Evolutionary conservation across 2,797 vertebrate genomes (phyloP), one percentile per base, ranked within the genome.

Genomic region (Sorex maritimensis): DNA sequence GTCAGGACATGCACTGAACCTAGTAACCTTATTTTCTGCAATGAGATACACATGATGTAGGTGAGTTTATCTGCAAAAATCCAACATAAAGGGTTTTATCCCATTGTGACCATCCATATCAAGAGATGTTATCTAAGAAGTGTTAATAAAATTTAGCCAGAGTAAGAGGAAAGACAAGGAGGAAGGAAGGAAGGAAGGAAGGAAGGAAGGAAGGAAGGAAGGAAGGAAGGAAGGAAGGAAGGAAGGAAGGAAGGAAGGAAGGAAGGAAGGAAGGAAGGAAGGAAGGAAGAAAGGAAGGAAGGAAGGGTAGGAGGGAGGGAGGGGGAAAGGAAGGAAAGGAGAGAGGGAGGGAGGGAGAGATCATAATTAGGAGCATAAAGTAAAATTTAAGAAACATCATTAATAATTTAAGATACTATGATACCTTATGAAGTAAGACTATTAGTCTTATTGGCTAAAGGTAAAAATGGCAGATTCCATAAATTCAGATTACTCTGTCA

Each of bases 381-480:
- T 77, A 93, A 41, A 95, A 81, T 46, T 14, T 88, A 67, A 55
- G 63, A 71, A 63, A 89, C 1, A 73, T 74, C 58, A 73, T 94
- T 38, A 91, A n/a, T 69, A 87, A 11, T 13, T 0, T 71, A 90
- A 61, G 52, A 86, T 90, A 94, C 14, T 67, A 46, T 17, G 86
- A 4, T 61, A 81, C 4, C 58, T 28, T 78, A 82, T 86, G 93
- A 95, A 95, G 73, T 58, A 83, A 91, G 0, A 75, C 34, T 75
- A 82, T 69, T 46, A 88, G 49, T 82, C n/a, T 65, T 74, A 5
- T 28, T 81, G 44, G 49, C 2, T 93, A 91, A 96, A 5, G 24
- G 91, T 91, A 96, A 94, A 61, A 21, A 92, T 52, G 61, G 81
- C 78, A 81, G 67, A 93, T 95, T 95, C 49, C 44, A 81, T 73